A percentile compares a stretch with the other conserved stretches of the same genome.
Conservation (phyloP, 2,797 vertebrate genomes). For the Tragopan temminckii region DNA sequence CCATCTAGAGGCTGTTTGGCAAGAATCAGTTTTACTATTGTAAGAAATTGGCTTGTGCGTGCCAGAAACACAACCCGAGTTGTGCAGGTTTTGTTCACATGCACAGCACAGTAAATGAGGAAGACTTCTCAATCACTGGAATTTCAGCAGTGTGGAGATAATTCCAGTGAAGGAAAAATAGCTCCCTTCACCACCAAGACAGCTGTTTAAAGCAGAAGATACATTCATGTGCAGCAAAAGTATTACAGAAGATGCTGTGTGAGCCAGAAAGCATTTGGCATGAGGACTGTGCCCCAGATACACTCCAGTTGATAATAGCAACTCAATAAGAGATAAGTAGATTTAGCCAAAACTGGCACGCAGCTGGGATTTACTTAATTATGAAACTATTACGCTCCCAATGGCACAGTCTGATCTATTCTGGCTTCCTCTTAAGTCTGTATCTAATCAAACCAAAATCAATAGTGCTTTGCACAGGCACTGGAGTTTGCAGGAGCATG, state of each 20-base stretch:
- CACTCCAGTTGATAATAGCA: neutral
- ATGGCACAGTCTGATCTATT: neutral
- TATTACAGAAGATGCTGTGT: neutral
- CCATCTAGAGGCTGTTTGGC: conserved; percentile 73
- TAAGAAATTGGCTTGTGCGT: neutral
- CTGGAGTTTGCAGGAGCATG: neutral
- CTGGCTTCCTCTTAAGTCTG: neutral
- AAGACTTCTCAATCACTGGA: neutral
- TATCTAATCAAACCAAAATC: neutral
- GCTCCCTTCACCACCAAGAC: neutral
- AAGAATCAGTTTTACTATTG: conserved; percentile 2
- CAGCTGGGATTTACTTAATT: neutral
- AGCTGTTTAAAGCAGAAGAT: neutral
- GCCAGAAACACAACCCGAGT: neutral
- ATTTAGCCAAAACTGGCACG: neutral
- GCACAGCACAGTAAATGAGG: neutral
- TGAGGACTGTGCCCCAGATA: neutral
- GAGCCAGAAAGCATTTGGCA: neutral
- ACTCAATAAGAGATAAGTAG: neutral
- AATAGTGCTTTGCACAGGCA: neutral
- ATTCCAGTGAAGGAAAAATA: neutral
- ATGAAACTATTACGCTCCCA: neutral
- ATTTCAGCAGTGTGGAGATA: neutral
- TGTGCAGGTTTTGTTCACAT: neutral
- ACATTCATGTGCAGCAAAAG: neutral